Evolutionary conservation across 2,113 vertebrate species (phyloP).

Genomic region (Macquaria australasica): DNA sequence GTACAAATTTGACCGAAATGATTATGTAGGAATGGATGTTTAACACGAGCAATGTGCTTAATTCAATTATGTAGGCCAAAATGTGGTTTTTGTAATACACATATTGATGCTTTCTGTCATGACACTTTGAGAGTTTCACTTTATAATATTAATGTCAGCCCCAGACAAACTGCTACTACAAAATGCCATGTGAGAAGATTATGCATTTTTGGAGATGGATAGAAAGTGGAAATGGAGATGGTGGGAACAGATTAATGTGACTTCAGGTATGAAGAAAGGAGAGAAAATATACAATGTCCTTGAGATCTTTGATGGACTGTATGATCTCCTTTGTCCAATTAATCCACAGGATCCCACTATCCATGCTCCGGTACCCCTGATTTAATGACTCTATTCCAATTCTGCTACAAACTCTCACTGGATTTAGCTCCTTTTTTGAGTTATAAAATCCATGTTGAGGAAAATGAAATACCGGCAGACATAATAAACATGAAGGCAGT

Average conservation of each 20-base stretch:
- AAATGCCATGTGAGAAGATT: neutral
- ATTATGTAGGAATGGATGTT: neutral
- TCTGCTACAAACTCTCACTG: constrained; percentile 42
- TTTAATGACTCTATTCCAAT: constrained; percentile 50
- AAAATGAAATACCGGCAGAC: constrained; percentile 69
- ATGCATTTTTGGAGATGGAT: too few species aligned
- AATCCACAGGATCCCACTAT: constrained; percentile 24
- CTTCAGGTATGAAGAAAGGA: neutral
- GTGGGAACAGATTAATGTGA: neutral
- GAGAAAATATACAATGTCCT: constrained; percentile 10
- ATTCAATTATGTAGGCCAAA: neutral
- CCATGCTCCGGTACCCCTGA: neutral
- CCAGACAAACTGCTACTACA: neutral
- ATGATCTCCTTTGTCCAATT: constrained; percentile 19
- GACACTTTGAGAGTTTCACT: neutral
- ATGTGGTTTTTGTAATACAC: neutral
- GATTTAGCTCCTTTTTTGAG: constrained; percentile 44
- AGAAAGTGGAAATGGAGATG: neutral
- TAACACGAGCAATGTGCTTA: neutral
- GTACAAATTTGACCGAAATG: neutral
- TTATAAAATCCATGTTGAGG: constrained; percentile 63
- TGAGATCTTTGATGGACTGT: constrained; percentile 17
- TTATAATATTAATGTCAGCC: neutral
- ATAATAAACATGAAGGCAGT: constrained; percentile 75
- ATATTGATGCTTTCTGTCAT: neutral